phyloP scores from a whole-genome alignment of 1,140 invertebrate species.

The Apocrypta bakeri region DNA sequence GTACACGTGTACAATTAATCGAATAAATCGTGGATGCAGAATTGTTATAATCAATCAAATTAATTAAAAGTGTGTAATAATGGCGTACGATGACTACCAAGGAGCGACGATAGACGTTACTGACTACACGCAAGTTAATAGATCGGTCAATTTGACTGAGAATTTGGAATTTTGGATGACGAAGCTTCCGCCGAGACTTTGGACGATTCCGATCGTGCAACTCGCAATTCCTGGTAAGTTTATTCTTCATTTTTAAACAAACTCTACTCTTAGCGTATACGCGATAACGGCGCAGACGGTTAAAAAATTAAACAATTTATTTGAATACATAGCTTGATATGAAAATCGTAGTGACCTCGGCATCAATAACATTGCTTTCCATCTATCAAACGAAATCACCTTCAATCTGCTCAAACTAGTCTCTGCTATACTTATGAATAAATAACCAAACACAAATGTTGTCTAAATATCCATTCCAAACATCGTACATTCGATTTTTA shows the following conservation, averaged over 20 bases:
- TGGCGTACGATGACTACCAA: neutral
- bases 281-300: too few species aligned
- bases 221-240: neutral
- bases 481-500: too few species aligned
- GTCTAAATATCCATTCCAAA: too few species aligned
- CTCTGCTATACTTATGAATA: too few species aligned
- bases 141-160: neutral
- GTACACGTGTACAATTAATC: too few species aligned
- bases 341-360: neutral
- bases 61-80: neutral
- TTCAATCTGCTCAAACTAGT: neutral
- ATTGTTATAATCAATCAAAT: too few species aligned
- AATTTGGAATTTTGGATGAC: slow-evolving; percentile 2
- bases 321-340: neutral
- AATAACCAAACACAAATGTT: too few species aligned
- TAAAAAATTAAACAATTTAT: neutral
- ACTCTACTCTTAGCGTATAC: too few species aligned
- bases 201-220: neutral
- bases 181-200: neutral
- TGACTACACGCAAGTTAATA: neutral
- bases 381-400: neutral
- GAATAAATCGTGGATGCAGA: too few species aligned
- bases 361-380: neutral
- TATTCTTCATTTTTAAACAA: neutral
- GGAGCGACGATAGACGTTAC: neutral